These are phyloP conservation scores for human (Homo sapiens) DNA, from an alignment of 2,113 vertebrate genomes.

Conservation along the genomic window GRCh38 chr4:148628001-148628500, in stretches of 20 bases:
- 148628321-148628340: not conserved
- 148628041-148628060: conserved; percentile 64
- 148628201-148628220: conserved; percentile 77
- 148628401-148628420: conserved; percentile 36
- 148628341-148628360: not conserved
- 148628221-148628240: conserved; percentile 61
- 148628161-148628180: conserved; percentile 62
- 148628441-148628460: not conserved
- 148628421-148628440: not conserved
- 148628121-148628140: conserved; percentile 72
- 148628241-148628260: conserved; percentile 47
- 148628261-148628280: conserved; percentile 48
- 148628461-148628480: not conserved
- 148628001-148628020: conserved; percentile 62
- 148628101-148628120: conserved; percentile 76
- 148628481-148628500: not conserved
- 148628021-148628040: conserved; percentile 69
- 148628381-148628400: not conserved
- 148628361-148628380: not conserved
- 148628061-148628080: conserved; percentile 68
- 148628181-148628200: conserved; percentile 78
- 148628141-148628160: conserved; percentile 73
- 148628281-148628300: not conserved
- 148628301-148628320: not conserved
- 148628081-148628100: conserved; percentile 69